Base-by-base conservation (phyloP, 2,888 invertebrate species). In the Ennomos fuscantarius region DNA sequence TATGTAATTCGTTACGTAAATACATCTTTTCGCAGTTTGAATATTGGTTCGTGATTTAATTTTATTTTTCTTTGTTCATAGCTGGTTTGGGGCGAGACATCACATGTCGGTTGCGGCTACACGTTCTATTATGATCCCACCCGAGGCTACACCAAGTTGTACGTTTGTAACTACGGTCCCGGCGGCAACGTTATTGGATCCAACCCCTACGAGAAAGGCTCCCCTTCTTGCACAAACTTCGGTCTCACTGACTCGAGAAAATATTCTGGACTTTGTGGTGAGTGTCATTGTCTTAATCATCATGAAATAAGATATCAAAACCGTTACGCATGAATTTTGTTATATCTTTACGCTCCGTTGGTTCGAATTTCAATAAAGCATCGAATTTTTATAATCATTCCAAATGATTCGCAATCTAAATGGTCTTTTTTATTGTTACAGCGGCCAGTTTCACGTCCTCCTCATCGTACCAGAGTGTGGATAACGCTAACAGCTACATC, bases 71-170 rank as follows among this genome's bases (percentile, higher is more conserved):
- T 66, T 65, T 46, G n/a, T 63, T 73, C 60, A 43, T 68, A 98
- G 96, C 93, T 98, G 86, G 95, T 97, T 52, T 98, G 98, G 98
- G 96, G 96, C 55, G 95, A 96, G 79, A 96, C 97, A 9, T 95
- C 95, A 76, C 93, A 95, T 67, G 94, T 98, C 51, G 98, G 98
- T 56, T 98, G 98, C 79, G 98, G 98, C 32, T 97, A 94, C 81
- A 94, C 97, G 0, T 96, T 95, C 86, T 98, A 96, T 88, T 95
- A 95, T 77, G 96, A 96, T 73, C 93, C 94, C 1, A 65, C 82
- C 2, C 89, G 94, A 69, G 96, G 97, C 69, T 96, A 96, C 83
- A 96, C 96, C 67, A 96, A 96, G 84, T 93, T 96, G 59, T 97
- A 96, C 86, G 95, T 97, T 51, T 97, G 97, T 93, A 97, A 97